Evolutionary conservation across 2,113 vertebrate species (phyloP), one percentile per base, ranked within the genome.

Genomic region (Gnathonemus echidnorhynchus): DNA sequence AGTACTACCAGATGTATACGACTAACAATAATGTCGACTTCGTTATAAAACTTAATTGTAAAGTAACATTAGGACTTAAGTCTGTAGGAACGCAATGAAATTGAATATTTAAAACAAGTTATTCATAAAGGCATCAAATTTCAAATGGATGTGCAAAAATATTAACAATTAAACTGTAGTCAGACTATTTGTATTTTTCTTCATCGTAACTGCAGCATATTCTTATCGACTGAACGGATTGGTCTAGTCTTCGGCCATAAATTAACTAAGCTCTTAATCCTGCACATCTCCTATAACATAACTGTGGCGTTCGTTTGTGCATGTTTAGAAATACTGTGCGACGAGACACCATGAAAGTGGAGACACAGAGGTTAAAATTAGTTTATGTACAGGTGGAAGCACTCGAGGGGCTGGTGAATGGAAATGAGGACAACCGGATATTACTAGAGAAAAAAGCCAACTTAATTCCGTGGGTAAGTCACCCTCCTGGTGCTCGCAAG

Each of bases 381-480:
- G 62, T 31, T 70, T 70, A n/a, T 89, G 7, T 90, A 3, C 85
- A 95, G 94, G 92, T 90, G 31, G 92, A 92, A 85, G 94, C 92
- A 11, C 91, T 95, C 13, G 90, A 92, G 52, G 92, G 91, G 10
- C 89, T 95, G 90, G 49, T 93, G 91, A 93, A 94, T 27, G 92
- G 90, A 53, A 92, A 91, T 0, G 90, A 90, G 80, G 92, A 92
- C n/a, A 91, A 88, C 74, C 86, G 91, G 39, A 88, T 94, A 10
- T 94, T 93, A 2, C 91, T 96, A 92, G 94, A 97, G 93, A 96
- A 96, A 93, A 96, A 95, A 92, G 96, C 95, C 70, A 95, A 94
- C 77, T 93, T 96, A 66, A 95, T 96, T 74, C 96, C 96, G 0
- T 90, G 95, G 95, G 96, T 97, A 94, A 95, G 94, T n/a, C 89